These are phyloP conservation scores for Hyperoplus lanceolatus DNA, from an alignment of 2,797 vertebrate species.

Conservation along the genomic window DNA sequence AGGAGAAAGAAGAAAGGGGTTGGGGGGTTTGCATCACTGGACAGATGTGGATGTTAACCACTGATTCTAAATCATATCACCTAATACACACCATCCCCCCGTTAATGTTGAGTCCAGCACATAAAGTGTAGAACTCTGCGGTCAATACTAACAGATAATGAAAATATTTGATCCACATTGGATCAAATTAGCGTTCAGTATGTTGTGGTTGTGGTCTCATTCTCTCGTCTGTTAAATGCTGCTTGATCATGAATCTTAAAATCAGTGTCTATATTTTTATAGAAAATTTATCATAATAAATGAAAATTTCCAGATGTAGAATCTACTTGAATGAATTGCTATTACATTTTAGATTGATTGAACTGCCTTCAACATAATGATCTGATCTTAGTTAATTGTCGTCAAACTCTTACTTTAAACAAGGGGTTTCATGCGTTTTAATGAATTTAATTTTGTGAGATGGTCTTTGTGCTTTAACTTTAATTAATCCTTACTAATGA, in stretches of 20 bases:
- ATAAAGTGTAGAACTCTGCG: slow-evolving; percentile 19
- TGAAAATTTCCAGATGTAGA: not conserved
- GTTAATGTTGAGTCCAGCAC: slow-evolving; percentile 7
- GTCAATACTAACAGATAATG: slow-evolving; percentile 6
- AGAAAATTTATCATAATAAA: not conserved
- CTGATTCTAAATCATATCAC: slow-evolving; percentile 52
- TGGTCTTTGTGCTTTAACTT: not conserved
- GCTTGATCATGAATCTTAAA: no score
- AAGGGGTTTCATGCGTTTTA: not conserved
- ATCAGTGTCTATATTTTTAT: not conserved
- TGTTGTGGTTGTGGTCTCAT: not conserved
- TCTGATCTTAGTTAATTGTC: not conserved
- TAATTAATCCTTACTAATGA: not conserved
- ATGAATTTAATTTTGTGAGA: not conserved
- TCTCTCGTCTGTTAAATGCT: not conserved
- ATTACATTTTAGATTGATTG: not conserved
- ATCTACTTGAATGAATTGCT: not conserved
- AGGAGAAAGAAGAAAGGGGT: slow-evolving; percentile 26
- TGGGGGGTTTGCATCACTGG: slow-evolving; percentile 17
- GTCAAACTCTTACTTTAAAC: not conserved
- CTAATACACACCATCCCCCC: slow-evolving; percentile 27
- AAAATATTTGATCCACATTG: slow-evolving; percentile 24
- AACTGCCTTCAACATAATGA: not conserved
- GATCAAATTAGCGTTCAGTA: slow-evolving; percentile 22
- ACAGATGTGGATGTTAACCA: slow-evolving; percentile 66